phyloP scores from a whole-genome alignment of 30 jellyfish, hydroid and myxozoan genomes.

The Turritopsis rubra region DNA sequence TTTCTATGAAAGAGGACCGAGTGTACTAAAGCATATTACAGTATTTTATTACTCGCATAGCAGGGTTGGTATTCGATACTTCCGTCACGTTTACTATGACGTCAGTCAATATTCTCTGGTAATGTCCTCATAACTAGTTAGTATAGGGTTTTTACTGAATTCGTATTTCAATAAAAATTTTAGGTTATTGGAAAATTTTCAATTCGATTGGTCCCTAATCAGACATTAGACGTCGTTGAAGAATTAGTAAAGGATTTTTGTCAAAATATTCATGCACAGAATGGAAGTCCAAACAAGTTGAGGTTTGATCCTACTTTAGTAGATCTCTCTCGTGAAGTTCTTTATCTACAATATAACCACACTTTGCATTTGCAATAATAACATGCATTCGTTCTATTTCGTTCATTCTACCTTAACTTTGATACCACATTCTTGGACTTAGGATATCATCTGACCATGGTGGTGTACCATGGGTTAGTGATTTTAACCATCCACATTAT shows the following conservation, averaged over 20 bases:
- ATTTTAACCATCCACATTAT: conserved; percentile 72
- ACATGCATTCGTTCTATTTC: background rate
- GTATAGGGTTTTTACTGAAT: background rate
- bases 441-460: conserved; percentile 72
- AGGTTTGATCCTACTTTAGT: conserved; percentile 16
- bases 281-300: conserved; percentile 54
- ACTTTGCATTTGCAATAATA: background rate
- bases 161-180: background rate
- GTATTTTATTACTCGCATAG: too few species aligned
- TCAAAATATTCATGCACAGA: conserved; percentile 40
- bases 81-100: too few species aligned
- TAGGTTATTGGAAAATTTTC: conserved; percentile 98
- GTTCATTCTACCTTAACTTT: too few species aligned
- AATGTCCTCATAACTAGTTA: too few species aligned
- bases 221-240: conserved; percentile 64
- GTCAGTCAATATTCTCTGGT: too few species aligned
- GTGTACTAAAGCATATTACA: too few species aligned
- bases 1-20: too few species aligned
- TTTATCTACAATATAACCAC: background rate
- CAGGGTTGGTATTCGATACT: too few species aligned
- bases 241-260: conserved; percentile 59
- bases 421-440: too few species aligned
- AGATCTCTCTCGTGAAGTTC: too few species aligned
- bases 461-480: conserved; percentile 90
- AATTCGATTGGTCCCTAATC: conserved; percentile 83